phyloP scores from a whole-genome alignment of 1,140 invertebrate genomes.

The Bradysia coprophila region DNA sequence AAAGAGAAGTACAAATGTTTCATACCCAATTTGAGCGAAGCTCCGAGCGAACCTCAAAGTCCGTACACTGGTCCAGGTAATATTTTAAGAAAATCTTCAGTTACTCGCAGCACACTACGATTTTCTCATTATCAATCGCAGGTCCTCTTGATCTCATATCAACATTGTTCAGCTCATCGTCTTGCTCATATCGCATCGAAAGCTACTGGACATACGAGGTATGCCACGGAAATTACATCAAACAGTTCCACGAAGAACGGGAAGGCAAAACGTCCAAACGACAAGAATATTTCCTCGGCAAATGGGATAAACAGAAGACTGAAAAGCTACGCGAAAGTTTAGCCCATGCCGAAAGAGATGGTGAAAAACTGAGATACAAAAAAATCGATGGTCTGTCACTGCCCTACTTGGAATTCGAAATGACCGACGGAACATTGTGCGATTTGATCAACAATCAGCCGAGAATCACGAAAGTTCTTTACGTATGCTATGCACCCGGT shows the following conservation, averaged over 20 bases:
- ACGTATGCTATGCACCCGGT: slow-evolving; percentile 69
- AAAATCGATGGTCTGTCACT: slow-evolving; percentile 74
- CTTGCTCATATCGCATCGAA: slow-evolving; percentile 77
- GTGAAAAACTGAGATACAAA: slow-evolving; percentile 32
- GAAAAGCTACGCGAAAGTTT: slow-evolving; percentile 26
- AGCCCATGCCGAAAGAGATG: slow-evolving; percentile 25
- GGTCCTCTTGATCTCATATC: slow-evolving; percentile 58
- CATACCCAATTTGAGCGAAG: slow-evolving; percentile 43
- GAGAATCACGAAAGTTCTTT: slow-evolving; percentile 57
- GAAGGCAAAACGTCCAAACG: slow-evolving; percentile 33
- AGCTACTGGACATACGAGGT: slow-evolving; percentile 96
- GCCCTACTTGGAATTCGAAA: slow-evolving; percentile 65
- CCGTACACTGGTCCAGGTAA: slow-evolving; percentile 41
- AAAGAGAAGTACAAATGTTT: slow-evolving; percentile 57
- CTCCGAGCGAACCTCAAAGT: slow-evolving; percentile 31
- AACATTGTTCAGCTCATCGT: slow-evolving; percentile 49
- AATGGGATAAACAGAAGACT: slow-evolving; percentile 44
- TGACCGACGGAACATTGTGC: slow-evolving; percentile 72
- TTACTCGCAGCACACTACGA: not conserved
- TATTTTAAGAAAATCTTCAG: slow-evolving; percentile 1
- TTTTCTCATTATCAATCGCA: not conserved
- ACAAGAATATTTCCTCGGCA: slow-evolving; percentile 64
- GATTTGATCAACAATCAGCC: slow-evolving; percentile 65
- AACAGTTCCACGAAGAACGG: slow-evolving; percentile 90
- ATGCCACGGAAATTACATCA: slow-evolving; percentile 77